These are phyloP conservation scores for Whitmania pigra DNA, from an alignment of 1,140 invertebrate genomes.

Conservation along the genomic window DNA sequence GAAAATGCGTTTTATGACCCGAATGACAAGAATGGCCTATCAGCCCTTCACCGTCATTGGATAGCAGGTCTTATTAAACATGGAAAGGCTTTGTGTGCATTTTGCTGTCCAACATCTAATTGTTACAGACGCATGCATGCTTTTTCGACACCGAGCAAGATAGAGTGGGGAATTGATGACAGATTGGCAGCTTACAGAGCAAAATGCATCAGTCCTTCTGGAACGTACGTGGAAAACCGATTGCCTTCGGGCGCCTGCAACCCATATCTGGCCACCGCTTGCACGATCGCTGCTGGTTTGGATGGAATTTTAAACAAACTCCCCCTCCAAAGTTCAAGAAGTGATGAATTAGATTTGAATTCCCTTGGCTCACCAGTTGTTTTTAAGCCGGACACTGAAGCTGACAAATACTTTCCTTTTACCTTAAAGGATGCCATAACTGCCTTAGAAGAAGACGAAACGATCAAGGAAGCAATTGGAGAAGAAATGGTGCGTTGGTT, in stretches of 20 bases:
- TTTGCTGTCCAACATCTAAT: slow-evolving; percentile 25
- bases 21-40: slow-evolving; percentile 21
- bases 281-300: slow-evolving; percentile 14
- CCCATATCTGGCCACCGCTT: slow-evolving; percentile 25
- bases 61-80: slow-evolving; percentile 26
- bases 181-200: slow-evolving; percentile 19
- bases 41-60: slow-evolving; percentile 22
- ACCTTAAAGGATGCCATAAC: neutral
- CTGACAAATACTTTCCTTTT: slow-evolving; percentile 8
- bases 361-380: neutral
- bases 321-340: neutral
- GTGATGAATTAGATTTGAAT: neutral
- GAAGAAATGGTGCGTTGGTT: slow-evolving; percentile 24
- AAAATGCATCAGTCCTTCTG: slow-evolving; percentile 19
- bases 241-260: slow-evolving; percentile 20
- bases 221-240: slow-evolving; percentile 26
- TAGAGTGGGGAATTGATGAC: slow-evolving; percentile 25
- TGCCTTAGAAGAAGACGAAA: slow-evolving; percentile 18
- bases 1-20: slow-evolving; percentile 23
- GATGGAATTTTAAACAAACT: slow-evolving; percentile 20
- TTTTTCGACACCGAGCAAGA: slow-evolving; percentile 12
- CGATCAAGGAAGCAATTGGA: slow-evolving; percentile 19
- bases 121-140: slow-evolving; percentile 25
- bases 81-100: slow-evolving; percentile 19
- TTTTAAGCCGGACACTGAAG: slow-evolving; percentile 1